phyloP scores from a whole-genome alignment of 2,888 invertebrate genomes.

The Gnatocerus cornutus region DNA sequence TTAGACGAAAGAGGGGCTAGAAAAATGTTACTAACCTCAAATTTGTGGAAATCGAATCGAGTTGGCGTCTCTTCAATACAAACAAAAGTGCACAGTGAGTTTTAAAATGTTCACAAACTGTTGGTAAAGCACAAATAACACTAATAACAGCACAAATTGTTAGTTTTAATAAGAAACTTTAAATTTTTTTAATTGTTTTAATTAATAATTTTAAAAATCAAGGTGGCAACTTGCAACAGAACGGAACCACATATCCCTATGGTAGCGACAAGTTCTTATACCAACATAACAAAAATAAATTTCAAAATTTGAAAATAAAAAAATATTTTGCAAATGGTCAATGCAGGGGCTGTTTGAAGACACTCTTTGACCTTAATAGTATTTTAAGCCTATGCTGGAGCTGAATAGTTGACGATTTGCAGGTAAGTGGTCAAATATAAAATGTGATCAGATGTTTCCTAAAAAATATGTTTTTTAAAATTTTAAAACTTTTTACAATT shows the following conservation, averaged over 20 bases:
- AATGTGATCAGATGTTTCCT: conserved; percentile 59
- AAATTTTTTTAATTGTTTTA: background rate
- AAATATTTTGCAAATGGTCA: background rate
- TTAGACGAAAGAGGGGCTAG: too few species aligned
- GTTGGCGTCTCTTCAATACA: too few species aligned
- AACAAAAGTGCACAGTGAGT: too few species aligned
- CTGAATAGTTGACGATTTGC: conserved; percentile 63
- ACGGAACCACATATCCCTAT: too few species aligned
- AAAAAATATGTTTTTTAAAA: conserved; percentile 24
- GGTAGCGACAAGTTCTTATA: background rate
- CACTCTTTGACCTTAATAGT: too few species aligned
- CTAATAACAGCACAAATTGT: too few species aligned
- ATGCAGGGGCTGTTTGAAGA: background rate
- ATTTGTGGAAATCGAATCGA: too few species aligned
- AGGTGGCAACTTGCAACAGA: conserved; percentile 10
- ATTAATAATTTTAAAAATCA: conserved; percentile 11
- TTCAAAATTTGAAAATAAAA: conserved; percentile 7
- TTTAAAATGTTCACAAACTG: too few species aligned
- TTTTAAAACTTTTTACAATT: conserved; percentile 31
- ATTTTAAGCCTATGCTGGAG: conserved; percentile 2
- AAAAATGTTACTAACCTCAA: too few species aligned
- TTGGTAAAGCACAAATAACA: too few species aligned
- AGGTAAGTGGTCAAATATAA: conserved; percentile 60
- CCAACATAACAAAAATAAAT: background rate
- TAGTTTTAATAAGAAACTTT: background rate